phyloP scores from a whole-genome alignment of 2,888 invertebrate genomes.

The Scaptomyza reducta region DNA sequence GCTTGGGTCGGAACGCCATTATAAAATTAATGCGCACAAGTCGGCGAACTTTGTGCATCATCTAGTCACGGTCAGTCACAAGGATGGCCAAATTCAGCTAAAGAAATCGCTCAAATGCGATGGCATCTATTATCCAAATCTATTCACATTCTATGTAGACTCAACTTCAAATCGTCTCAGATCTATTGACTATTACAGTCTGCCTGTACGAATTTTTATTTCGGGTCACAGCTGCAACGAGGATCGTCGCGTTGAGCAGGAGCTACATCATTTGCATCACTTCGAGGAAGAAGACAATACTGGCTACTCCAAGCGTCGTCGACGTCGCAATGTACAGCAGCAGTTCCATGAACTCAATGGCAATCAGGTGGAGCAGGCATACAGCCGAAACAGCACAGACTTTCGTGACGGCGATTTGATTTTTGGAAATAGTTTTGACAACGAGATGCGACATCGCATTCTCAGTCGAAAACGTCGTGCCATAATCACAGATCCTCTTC shows the following conservation, averaged over 20 bases:
- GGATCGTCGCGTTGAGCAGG: slow-evolving; percentile 87
- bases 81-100: slow-evolving; percentile 90
- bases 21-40: slow-evolving; percentile 91
- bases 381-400: slow-evolving; percentile 79
- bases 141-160: slow-evolving; percentile 94
- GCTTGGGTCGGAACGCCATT: slow-evolving; percentile 91
- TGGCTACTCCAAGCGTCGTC: slow-evolving; percentile 86
- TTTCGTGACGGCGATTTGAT: slow-evolving; percentile 86
- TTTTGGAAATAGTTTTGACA: slow-evolving; percentile 86
- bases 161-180: slow-evolving; percentile 91
- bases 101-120: slow-evolving; percentile 90
- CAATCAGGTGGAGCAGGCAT: slow-evolving; percentile 62
- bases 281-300: slow-evolving; percentile 87
- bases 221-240: slow-evolving; percentile 89
- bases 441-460: slow-evolving; percentile 85
- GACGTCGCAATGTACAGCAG: slow-evolving; percentile 64
- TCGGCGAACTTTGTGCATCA: slow-evolving; percentile 93
- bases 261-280: slow-evolving; percentile 84
- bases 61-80: slow-evolving; percentile 90
- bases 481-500: slow-evolving; percentile 85
- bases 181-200: slow-evolving; percentile 92
- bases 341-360: slow-evolving; percentile 41
- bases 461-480: slow-evolving; percentile 85
- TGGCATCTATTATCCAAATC: slow-evolving; percentile 92
- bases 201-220: slow-evolving; percentile 91